Percentiles rank a stretch among this genome's conserved stretches.
Evolutionary conservation across 2,888 invertebrate species (phyloP).

Genomic region (Zhengitettix transpicula): DNA sequence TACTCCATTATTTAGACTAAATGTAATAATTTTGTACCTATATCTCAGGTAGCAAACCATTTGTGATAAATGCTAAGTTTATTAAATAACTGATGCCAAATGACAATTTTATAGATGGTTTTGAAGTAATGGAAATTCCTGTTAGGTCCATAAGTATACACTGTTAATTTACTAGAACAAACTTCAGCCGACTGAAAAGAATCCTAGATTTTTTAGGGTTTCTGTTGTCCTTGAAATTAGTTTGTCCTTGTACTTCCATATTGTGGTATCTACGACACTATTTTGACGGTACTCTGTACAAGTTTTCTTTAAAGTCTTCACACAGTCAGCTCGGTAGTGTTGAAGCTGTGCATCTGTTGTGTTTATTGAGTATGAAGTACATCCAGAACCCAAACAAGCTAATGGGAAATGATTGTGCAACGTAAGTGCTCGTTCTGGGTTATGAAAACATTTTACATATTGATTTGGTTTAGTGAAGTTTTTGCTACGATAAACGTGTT

Average conservation of each 20-base stretch:
- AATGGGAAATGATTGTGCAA: slow-evolving; percentile 87
- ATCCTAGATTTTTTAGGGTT: slow-evolving; percentile 55
- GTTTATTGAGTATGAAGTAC: slow-evolving; percentile 71
- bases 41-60: too few species aligned
- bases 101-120: too few species aligned
- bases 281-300: slow-evolving; percentile 70
- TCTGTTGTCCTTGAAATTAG: slow-evolving; percentile 51
- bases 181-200: slow-evolving; percentile 28
- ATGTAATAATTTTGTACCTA: too few species aligned
- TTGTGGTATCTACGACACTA: slow-evolving; percentile 66
- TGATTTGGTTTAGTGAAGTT: slow-evolving; percentile 87
- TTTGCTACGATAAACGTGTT: slow-evolving; percentile 75
- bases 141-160: too few species aligned
- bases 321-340: slow-evolving; percentile 88
- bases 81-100: too few species aligned
- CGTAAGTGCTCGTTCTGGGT: slow-evolving; percentile 73
- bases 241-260: slow-evolving; percentile 74
- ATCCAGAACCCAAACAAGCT: slow-evolving; percentile 54
- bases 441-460: slow-evolving; percentile 88
- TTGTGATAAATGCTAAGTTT: too few species aligned
- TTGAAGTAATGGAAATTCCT: too few species aligned
- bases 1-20: too few species aligned
- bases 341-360: slow-evolving; percentile 74
- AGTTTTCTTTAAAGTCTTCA: slow-evolving; percentile 65
- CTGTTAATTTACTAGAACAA: too few species aligned